These are phyloP conservation scores for Sebastes schlegelii DNA, from an alignment of 2,113 vertebrate genomes.

Conservation along the genomic window DNA sequence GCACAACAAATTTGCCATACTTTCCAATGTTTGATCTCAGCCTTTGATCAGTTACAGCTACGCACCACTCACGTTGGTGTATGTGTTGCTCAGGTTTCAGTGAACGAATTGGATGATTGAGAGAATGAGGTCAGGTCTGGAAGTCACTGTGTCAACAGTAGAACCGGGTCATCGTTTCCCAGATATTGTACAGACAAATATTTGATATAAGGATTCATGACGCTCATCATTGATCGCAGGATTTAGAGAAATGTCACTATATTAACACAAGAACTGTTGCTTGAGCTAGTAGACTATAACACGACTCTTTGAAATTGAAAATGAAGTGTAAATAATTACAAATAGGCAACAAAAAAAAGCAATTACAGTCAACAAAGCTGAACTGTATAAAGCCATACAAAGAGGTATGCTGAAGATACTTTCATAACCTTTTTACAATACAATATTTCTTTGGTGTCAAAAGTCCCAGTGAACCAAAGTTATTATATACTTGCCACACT, in stretches of 20 bases:
- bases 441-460: neutral
- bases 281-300: neutral
- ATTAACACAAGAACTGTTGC: neutral
- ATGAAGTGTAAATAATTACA: neutral
- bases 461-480: neutral
- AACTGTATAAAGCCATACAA: neutral
- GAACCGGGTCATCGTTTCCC: neutral
- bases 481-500: too few species aligned
- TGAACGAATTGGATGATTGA: conserved; percentile 1
- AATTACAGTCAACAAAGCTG: neutral
- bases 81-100: neutral
- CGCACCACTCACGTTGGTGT: neutral
- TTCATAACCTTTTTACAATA: neutral
- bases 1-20: neutral
- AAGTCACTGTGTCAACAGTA: conserved; percentile 31
- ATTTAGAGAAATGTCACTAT: neutral
- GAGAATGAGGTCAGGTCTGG: conserved; percentile 19
- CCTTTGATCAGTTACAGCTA: conserved; percentile 4
- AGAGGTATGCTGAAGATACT: too few species aligned
- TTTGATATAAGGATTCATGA: neutral
- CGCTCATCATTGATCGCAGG: neutral
- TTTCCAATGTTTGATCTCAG: conserved; percentile 4
- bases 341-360: neutral
- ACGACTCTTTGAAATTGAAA: neutral
- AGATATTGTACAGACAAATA: conserved; percentile 1